These are phyloP conservation scores for Syngnathoides biaculeatus DNA, from an alignment of 2,113 vertebrate genomes.

Conservation along the genomic window DNA sequence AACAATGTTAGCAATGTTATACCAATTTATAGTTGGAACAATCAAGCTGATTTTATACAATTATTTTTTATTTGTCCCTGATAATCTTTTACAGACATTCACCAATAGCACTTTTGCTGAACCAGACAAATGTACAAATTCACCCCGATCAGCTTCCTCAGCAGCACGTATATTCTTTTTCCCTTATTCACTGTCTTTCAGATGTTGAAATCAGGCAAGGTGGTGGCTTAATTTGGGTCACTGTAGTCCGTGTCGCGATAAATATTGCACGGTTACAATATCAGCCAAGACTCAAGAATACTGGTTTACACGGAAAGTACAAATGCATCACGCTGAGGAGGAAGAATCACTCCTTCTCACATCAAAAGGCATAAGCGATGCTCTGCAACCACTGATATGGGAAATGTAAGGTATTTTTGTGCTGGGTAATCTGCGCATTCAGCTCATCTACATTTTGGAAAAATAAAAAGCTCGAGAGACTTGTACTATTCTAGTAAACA, in stretches of 20 bases:
- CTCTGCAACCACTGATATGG: conserved; percentile 20
- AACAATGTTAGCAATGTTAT: not conserved
- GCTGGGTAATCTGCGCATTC: conserved; percentile 25
- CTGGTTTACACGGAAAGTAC: not conserved
- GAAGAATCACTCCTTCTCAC: conserved; percentile 5
- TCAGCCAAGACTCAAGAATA: conserved; percentile 14
- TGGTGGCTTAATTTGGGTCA: not conserved
- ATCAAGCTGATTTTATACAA: not conserved
- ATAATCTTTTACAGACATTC: no score
- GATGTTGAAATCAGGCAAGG: not conserved
- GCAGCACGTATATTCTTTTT: no score
- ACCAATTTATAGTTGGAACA: not conserved
- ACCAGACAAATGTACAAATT: not conserved
- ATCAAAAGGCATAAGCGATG: conserved; percentile 22
- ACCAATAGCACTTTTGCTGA: not conserved
- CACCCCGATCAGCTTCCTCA: no score
- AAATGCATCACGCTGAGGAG: conserved; percentile 15
- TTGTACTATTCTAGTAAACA: conserved; percentile 18
- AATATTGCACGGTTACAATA: conserved; percentile 9
- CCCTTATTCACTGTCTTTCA: not conserved
- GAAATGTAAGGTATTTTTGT: conserved; percentile 17
- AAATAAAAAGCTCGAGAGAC: conserved; percentile 10
- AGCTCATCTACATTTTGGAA: conserved; percentile 22
- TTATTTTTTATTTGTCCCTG: no score
- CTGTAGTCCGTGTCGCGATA: not conserved